phyloP scores from a whole-genome alignment of 1,140 invertebrate species.

The Plutomurus gul region DNA sequence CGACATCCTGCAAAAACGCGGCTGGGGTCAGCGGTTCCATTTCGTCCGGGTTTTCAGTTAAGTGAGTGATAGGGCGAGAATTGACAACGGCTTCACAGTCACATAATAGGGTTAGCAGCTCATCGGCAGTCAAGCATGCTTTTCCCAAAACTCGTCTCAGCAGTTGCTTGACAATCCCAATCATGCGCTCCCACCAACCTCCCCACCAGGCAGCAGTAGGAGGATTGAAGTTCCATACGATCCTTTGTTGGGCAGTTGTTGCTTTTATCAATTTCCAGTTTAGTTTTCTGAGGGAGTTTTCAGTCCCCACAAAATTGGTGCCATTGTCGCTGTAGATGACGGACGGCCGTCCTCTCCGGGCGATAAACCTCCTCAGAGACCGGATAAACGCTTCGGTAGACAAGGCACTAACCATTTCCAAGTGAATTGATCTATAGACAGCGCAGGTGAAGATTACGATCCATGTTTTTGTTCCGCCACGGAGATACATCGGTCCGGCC shows the following conservation, averaged over 20 bases:
- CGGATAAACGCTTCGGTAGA: slow-evolving; percentile 57
- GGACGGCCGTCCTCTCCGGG: slow-evolving; percentile 55
- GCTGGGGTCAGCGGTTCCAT: slow-evolving; percentile 51
- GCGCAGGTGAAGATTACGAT: too few species aligned
- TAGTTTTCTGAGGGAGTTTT: slow-evolving; percentile 32
- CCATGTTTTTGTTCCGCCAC: too few species aligned
- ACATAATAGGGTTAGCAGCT: slow-evolving; percentile 55
- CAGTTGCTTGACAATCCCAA: not conserved
- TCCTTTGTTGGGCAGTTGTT: not conserved
- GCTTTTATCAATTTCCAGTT: not conserved
- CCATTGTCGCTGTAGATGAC: slow-evolving; percentile 58
- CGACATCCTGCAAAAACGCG: slow-evolving; percentile 49
- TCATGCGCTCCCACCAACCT: slow-evolving; percentile 30
- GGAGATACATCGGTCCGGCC: too few species aligned
- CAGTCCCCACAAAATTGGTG: slow-evolving; percentile 58
- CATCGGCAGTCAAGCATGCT: slow-evolving; percentile 54
- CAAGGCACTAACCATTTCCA: too few species aligned
- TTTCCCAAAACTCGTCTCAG: slow-evolving; percentile 52
- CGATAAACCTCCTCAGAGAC: slow-evolving; percentile 57
- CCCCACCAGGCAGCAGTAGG: slow-evolving; percentile 36
- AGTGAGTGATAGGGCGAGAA: slow-evolving; percentile 56
- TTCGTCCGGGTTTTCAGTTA: slow-evolving; percentile 54
- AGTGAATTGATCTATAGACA: too few species aligned
- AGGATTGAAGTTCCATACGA: not conserved
- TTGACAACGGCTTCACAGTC: slow-evolving; percentile 56